Evolutionary conservation across 2,113 vertebrate genomes (phyloP).

Genomic region (Geococcyx californianus): DNA sequence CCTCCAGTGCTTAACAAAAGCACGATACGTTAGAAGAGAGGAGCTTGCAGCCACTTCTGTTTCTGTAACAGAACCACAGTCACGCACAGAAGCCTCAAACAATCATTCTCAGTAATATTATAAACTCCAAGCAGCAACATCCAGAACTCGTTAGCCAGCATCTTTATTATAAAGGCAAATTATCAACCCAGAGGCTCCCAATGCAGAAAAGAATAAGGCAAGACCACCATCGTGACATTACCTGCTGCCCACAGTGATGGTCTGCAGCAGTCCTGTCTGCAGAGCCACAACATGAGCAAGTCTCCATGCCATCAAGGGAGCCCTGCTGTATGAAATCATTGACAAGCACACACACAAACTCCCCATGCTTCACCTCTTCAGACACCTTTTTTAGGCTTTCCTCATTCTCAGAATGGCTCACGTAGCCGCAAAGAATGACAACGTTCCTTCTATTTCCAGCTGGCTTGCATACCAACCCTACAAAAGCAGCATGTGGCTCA

Average conservation of each 20-base stretch:
- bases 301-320: rapidly evolving
- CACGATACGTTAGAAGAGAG: not conserved
- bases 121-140: not conserved
- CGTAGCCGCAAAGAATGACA: not conserved
- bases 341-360: not conserved
- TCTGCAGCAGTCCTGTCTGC: rapidly evolving
- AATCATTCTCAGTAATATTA: not conserved
- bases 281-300: rapidly evolving
- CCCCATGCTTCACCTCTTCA: not conserved
- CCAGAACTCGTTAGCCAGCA: not conserved
- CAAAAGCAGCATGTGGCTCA: not conserved
- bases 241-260: not conserved
- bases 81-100: not conserved
- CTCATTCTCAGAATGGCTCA: not conserved
- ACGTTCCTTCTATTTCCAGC: not conserved
- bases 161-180: not conserved
- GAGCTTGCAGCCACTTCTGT: not conserved
- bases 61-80: not conserved
- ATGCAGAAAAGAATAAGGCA: not conserved
- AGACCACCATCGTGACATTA: not conserved
- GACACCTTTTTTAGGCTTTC: not conserved
- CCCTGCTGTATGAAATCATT: not conserved
- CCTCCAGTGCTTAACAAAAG: constrained; percentile 50
- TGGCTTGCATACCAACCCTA: not conserved
- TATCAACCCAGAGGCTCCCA: not conserved